Conservation (phyloP, 1,140 invertebrate genomes). For the Hycleus phaleratus region DNA sequence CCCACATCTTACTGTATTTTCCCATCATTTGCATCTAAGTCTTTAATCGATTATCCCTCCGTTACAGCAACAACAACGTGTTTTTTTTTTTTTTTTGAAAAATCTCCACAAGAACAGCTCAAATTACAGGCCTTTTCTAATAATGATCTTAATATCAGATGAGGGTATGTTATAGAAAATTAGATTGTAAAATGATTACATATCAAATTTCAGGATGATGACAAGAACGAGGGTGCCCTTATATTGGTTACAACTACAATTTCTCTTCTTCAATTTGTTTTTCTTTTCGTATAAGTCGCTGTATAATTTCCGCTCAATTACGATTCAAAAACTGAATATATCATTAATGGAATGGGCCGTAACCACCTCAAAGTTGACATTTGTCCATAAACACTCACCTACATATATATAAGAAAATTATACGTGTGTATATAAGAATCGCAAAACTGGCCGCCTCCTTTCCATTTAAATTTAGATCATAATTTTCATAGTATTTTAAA, state of each 20-base stretch:
- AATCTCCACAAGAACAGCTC: not conserved
- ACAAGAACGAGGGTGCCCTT: not conserved
- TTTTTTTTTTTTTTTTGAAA: not conserved
- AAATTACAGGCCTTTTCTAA: not conserved
- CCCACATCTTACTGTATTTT: conserved; percentile 5
- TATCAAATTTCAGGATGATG: conserved; percentile 1
- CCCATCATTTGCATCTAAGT: conserved; percentile 7
- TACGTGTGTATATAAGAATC: not conserved
- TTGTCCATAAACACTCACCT: not conserved
- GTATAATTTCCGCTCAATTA: conserved; percentile 8
- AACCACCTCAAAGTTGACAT: conserved; percentile 8
- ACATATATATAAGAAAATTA: too few relatives aligned
- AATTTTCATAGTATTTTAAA: conserved; percentile 21
- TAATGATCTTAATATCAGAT: conserved; percentile 1
- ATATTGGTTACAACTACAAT: too few relatives aligned
- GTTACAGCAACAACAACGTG: too few relatives aligned
- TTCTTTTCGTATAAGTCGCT: not conserved
- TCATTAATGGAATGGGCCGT: conserved; percentile 5
- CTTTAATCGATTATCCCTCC: conserved; percentile 2
- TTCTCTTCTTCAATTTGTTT: too few relatives aligned
- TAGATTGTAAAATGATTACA: conserved; percentile 5
- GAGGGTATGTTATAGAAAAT: conserved; percentile 1
- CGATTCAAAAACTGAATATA: not conserved
- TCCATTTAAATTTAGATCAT: conserved; percentile 20
- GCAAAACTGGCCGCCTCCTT: conserved; percentile 13